phyloP scores from a whole-genome alignment of 2,113 vertebrate genomes.

The Polypterus senegalus region DNA sequence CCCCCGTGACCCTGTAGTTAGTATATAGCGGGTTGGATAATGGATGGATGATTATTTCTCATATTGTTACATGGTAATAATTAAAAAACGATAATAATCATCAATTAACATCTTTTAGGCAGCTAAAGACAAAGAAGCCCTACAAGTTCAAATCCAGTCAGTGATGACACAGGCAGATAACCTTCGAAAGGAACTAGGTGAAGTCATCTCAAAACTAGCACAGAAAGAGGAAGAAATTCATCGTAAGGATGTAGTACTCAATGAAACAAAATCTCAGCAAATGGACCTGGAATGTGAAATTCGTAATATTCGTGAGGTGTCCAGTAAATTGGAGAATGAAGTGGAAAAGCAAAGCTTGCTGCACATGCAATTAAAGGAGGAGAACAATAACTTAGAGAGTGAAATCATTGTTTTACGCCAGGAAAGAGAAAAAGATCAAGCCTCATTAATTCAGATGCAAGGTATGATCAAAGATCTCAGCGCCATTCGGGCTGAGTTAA shows the following conservation, averaged over 20 bases:
- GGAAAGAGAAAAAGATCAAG: slow-evolving; percentile 45
- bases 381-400: slow-evolving; percentile 60
- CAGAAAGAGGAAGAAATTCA: slow-evolving; percentile 74
- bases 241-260: slow-evolving; percentile 61
- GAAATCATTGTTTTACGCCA: slow-evolving; percentile 36
- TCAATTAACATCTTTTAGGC: slow-evolving; percentile 37
- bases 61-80: background rate
- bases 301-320: slow-evolving; percentile 49
- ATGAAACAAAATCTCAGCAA: slow-evolving; percentile 51
- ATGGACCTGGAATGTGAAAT: slow-evolving; percentile 63
- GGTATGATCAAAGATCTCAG: slow-evolving; percentile 55
- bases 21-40: background rate
- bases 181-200: slow-evolving; percentile 63
- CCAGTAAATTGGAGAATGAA: slow-evolving; percentile 52
- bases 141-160: slow-evolving; percentile 59
- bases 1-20: too few species aligned
- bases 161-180: slow-evolving; percentile 68
- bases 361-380: slow-evolving; percentile 47
- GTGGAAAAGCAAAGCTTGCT: slow-evolving; percentile 42
- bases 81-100: background rate
- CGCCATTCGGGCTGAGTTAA: slow-evolving; percentile 50
- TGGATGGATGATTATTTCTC: background rate
- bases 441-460: slow-evolving; percentile 61
- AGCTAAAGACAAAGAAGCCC: slow-evolving; percentile 62
- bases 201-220: slow-evolving; percentile 61